Evolutionary conservation across 2,113 vertebrate species (phyloP), one percentile per base, ranked within the genome.

Genomic region (Daboia siamensis): DNA sequence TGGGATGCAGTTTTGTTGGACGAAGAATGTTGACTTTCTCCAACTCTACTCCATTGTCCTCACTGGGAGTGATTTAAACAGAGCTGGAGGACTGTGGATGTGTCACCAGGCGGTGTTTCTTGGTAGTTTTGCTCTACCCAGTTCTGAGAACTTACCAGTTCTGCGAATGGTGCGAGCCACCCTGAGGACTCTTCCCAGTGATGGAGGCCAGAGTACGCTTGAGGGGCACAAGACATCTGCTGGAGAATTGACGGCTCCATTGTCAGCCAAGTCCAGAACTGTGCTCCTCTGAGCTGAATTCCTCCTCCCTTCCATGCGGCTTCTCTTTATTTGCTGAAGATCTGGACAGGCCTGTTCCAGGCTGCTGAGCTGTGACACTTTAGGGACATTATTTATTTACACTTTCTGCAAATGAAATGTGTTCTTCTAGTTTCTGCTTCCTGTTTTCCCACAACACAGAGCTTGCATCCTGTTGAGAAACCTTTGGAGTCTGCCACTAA

Each of bases 361-460:
- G 95, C 12, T 0, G 52, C 91, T 86, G 89, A 92, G 69, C 88
- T 91, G 57, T 89, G 85, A 87, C 0, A 5, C 93, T 86, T 64
- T 0, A 33, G 91, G 95, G 91, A 92, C 94, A 46, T 91, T 7
- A 9, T 93, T 86, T 3, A 1, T 0, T 94, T 90, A 84, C 92
- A 93, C 95, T 96, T 94, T 90, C 93, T 90, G 85, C 90, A 94
- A 90, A 51, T 96, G 95, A 95, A 94, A 93, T 94, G 51, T 0
- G 90, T 61, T 74, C 96, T 96, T 95, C 94, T 93, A 97, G 97
- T 96, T 97, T 96, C 97, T 96, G 96, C 97, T 97, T 97, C 97
- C 97, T 15, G 55, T 95, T 95, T 96, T 96, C 97, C 96, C 94
- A 94, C 0, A 44, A 90, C 87, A 91, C 94, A 84, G 6, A 39